Evolutionary conservation across 2,888 invertebrate species (phyloP).

Genomic region (Timandra comae): DNA sequence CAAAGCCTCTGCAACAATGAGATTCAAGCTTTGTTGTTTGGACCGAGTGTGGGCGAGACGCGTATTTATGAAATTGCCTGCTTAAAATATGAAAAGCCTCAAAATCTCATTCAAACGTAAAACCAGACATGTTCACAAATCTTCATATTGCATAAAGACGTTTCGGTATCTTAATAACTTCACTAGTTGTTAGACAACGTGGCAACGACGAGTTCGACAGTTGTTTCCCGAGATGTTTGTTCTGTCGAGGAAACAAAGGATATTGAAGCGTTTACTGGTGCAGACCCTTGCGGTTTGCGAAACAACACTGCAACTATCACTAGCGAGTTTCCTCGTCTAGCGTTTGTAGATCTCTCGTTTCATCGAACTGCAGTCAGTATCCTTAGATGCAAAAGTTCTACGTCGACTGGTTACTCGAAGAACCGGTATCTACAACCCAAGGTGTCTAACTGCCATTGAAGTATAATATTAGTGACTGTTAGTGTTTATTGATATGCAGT

Average conservation of each 20-base stretch:
- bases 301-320: constrained; percentile 50
- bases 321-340: constrained; percentile 39
- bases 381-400: constrained; percentile 35
- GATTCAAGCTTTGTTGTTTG: constrained; percentile 28
- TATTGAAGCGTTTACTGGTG: constrained; percentile 47
- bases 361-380: constrained; percentile 24
- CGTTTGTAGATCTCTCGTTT: constrained; percentile 28
- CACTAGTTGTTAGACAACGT: background rate
- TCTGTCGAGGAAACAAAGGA: constrained; percentile 48
- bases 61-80: constrained; percentile 37
- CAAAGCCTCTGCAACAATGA: constrained; percentile 45
- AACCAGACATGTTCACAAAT: background rate
- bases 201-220: background rate
- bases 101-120: constrained; percentile 1
- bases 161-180: background rate
- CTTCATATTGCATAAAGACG: background rate
- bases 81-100: constrained; percentile 23
- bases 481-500: background rate
- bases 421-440: constrained; percentile 48
- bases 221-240: constrained; percentile 23
- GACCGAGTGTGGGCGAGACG: constrained; percentile 43
- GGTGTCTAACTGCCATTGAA: constrained; percentile 52
- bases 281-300: constrained; percentile 51
- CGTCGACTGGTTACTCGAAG: constrained; percentile 37
- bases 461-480: constrained; percentile 37